Conservation (phyloP, 2,888 invertebrate species). For the Hirtodrosophila duncani region DNA sequence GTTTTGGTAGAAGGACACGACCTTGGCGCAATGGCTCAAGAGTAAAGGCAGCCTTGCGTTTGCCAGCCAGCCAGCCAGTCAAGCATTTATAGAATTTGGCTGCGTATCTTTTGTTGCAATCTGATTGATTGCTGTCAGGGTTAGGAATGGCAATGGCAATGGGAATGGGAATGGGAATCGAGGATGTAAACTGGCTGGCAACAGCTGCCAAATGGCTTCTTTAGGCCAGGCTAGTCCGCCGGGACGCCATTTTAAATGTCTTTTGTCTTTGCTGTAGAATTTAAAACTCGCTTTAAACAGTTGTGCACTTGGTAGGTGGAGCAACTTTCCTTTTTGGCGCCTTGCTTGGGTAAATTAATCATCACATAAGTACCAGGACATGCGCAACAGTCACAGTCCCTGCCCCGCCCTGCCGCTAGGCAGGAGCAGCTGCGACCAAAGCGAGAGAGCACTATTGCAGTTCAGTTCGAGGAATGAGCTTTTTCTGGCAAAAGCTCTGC, state of each 20-base stretch:
- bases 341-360: slow-evolving; percentile 65
- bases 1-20: slow-evolving; percentile 55
- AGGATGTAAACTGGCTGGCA: slow-evolving; percentile 21
- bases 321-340: slow-evolving; percentile 59
- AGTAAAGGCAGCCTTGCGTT: slow-evolving; percentile 22
- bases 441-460: slow-evolving; percentile 57
- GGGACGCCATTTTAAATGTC: slow-evolving; percentile 56
- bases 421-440: slow-evolving; percentile 46
- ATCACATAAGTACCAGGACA: slow-evolving; percentile 67
- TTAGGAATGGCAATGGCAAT: background rate
- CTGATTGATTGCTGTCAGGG: slow-evolving; percentile 71
- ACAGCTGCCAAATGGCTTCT: slow-evolving; percentile 45
- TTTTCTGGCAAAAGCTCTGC: slow-evolving; percentile 50
- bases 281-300: background rate
- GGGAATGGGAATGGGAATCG: slow-evolving; percentile 26
- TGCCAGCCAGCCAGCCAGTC: slow-evolving; percentile 11
- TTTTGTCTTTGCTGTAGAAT: slow-evolving; percentile 4
- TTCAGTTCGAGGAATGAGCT: slow-evolving; percentile 14
- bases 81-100: slow-evolving; percentile 55
- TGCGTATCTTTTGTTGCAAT: slow-evolving; percentile 64
- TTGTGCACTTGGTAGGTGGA: slow-evolving; percentile 38
- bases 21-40: slow-evolving; percentile 57
- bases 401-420: background rate
- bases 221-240: slow-evolving; percentile 2
- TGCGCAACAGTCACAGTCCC: slow-evolving; percentile 61